Evolutionary conservation across 1,140 invertebrate genomes (phyloP).

Genomic region (Colletes gigas): DNA sequence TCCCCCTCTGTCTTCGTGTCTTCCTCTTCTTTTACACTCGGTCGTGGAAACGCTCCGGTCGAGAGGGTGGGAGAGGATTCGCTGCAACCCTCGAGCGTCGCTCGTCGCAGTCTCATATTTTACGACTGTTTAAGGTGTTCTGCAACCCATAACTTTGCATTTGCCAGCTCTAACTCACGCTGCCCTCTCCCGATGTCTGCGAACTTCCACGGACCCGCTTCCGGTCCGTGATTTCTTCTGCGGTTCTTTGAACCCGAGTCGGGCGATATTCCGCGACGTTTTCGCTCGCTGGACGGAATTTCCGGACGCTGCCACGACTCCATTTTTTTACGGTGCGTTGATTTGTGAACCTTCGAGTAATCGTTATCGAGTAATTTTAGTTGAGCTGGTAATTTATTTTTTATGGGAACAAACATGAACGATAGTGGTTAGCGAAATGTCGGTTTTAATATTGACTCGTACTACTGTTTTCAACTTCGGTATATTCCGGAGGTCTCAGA

Average conservation of each 20-base stretch:
- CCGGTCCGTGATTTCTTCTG: slow-evolving; percentile 47
- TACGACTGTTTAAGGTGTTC: slow-evolving; percentile 63
- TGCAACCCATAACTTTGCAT: slow-evolving; percentile 63
- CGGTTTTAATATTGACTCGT: no score
- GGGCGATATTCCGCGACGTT: neutral
- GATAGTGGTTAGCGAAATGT: no score
- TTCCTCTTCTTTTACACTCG: neutral
- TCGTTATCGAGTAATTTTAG: no score
- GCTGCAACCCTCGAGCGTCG: slow-evolving; percentile 25
- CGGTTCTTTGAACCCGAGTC: slow-evolving; percentile 28
- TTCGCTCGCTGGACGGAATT: neutral
- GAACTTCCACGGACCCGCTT: slow-evolving; percentile 33
- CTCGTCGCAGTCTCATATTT: slow-evolving; percentile 66
- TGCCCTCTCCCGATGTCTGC: slow-evolving; percentile 28
- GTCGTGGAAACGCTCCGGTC: neutral
- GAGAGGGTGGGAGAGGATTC: neutral
- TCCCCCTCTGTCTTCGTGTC: neutral
- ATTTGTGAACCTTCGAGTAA: neutral
- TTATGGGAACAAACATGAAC: no score
- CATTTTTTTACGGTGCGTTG: neutral
- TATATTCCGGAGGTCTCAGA: no score
- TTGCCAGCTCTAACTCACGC: slow-evolving; percentile 55
- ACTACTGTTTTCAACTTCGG: no score
- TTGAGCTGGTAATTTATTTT: no score
- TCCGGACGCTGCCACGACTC: neutral